phyloP scores from a whole-genome alignment of 2,113 vertebrate species.

The Pituophis catenifer region DNA sequence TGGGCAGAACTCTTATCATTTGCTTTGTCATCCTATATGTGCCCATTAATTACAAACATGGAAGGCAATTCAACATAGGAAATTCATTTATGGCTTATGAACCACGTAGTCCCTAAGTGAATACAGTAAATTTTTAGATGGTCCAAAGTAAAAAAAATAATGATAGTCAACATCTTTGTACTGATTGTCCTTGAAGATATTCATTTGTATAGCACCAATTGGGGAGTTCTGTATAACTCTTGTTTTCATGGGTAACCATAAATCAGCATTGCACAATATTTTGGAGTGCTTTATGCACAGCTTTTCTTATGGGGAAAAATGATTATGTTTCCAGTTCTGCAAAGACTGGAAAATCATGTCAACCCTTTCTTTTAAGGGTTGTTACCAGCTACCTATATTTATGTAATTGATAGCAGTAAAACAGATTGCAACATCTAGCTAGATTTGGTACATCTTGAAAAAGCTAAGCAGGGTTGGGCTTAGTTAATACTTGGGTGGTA shows the following conservation, averaged over 20 bases:
- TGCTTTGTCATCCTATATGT: slow-evolving; percentile 48
- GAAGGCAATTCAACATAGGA: slow-evolving; percentile 50
- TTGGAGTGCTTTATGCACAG: background rate
- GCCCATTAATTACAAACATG: slow-evolving; percentile 54
- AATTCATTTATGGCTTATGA: slow-evolving; percentile 69
- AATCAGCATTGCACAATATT: background rate
- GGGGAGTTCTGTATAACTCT: background rate
- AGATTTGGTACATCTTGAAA: background rate
- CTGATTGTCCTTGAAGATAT: background rate
- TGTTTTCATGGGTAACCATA: background rate
- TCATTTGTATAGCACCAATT: background rate
- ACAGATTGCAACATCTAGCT: background rate
- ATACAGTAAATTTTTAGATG: slow-evolving; percentile 31
- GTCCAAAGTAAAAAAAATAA: background rate
- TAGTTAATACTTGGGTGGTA: background rate
- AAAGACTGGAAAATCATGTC: background rate
- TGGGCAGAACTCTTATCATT: slow-evolving; percentile 12
- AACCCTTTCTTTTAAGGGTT: background rate
- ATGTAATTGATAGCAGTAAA: background rate
- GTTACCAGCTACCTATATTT: background rate
- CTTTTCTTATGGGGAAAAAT: background rate
- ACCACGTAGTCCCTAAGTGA: slow-evolving; percentile 69
- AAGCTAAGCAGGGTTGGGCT: background rate
- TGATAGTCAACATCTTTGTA: background rate
- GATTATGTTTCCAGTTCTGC: background rate